Evolutionary conservation across 1,140 invertebrate species (phyloP).

Genomic region (Drosophila mauritiana): DNA sequence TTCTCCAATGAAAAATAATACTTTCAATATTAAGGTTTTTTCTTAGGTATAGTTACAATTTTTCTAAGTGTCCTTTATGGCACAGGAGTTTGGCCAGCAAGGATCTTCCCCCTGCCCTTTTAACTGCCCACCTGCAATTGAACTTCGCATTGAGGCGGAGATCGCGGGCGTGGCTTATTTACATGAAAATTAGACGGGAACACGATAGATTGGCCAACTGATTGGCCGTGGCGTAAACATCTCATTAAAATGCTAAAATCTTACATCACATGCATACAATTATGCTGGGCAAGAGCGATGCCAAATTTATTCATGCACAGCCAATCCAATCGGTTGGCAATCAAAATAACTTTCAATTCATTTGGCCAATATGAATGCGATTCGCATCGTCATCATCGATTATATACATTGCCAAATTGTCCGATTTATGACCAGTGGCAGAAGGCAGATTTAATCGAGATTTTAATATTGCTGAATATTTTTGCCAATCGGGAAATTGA

Average conservation of each 20-base stretch:
- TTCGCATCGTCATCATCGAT: slow-evolving; percentile 7
- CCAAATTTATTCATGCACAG: slow-evolving; percentile 51
- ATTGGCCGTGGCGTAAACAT: slow-evolving; percentile 47
- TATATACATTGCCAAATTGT: slow-evolving; percentile 41
- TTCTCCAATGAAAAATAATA: background rate
- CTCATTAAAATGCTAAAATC: slow-evolving; percentile 80
- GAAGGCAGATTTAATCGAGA: slow-evolving; percentile 4
- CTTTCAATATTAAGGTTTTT: background rate
- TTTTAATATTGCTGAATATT: background rate
- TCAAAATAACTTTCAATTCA: slow-evolving; percentile 68
- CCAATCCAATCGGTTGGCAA: slow-evolving; percentile 29
- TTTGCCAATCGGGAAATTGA: background rate
- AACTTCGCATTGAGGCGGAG: background rate
- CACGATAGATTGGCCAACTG: slow-evolving; percentile 46
- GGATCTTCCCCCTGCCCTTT: slow-evolving; percentile 12
- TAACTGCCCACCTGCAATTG: slow-evolving; percentile 30
- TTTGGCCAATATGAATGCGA: slow-evolving; percentile 38
- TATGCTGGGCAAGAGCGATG: slow-evolving; percentile 14
- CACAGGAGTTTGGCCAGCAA: slow-evolving; percentile 50
- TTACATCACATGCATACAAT: slow-evolving; percentile 73
- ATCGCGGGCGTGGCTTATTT: slow-evolving; percentile 49
- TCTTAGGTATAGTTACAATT: too few relatives aligned
- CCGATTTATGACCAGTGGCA: slow-evolving; percentile 35
- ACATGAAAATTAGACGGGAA: slow-evolving; percentile 71
- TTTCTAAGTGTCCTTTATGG: slow-evolving; percentile 8